Conservation (phyloP, 2,113 vertebrate species). For the Heterocephalus glaber region DNA sequence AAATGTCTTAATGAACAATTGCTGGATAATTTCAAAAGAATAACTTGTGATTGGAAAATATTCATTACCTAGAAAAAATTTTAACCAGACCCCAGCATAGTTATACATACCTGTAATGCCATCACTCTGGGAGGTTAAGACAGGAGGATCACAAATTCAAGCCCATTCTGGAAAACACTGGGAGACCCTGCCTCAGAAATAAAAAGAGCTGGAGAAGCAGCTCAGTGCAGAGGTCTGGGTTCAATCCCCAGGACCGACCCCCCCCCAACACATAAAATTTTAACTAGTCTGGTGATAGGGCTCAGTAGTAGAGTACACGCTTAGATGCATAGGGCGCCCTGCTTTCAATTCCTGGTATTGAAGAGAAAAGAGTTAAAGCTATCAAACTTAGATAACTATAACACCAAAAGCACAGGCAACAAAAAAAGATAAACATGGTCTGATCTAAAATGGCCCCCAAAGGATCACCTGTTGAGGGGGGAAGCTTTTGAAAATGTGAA, state of each 20-base stretch:
- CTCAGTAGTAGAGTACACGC: neutral
- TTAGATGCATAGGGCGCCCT: neutral
- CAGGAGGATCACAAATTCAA: neutral
- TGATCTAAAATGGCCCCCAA: neutral
- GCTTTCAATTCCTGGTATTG: neutral
- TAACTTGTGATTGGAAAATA: neutral
- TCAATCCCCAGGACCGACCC: neutral
- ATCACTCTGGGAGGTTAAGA: neutral
- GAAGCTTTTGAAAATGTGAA: neutral
- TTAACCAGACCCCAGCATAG: neutral
- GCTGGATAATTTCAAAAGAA: neutral
- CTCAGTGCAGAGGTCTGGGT: neutral
- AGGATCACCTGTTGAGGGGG: neutral
- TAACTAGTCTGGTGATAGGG: neutral
- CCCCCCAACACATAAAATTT: neutral
- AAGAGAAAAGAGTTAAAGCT: neutral
- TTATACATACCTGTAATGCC: neutral
- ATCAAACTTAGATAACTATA: neutral
- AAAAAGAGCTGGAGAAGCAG: neutral
- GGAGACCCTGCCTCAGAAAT: neutral
- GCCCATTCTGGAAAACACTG: neutral
- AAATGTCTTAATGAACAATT: conserved; percentile 9
- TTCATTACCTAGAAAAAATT: neutral
- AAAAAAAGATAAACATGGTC: neutral
- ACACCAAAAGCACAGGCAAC: neutral